phyloP scores from a whole-genome alignment of 1,140 invertebrate genomes.

The Ridgeia piscesae region DNA sequence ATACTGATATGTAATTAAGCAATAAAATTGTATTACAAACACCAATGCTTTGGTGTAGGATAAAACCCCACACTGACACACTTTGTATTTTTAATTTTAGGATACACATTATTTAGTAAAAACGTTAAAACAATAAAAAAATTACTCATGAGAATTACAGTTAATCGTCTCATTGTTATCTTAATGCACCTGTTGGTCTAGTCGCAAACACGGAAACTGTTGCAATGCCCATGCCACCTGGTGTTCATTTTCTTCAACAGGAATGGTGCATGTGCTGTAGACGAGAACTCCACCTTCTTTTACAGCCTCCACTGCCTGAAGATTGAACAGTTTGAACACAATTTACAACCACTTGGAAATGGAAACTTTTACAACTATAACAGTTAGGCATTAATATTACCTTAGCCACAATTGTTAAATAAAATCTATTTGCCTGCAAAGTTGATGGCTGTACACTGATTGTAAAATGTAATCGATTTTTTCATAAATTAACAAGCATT shows the following conservation, averaged over 20 bases:
- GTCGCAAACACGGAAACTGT: constrained; percentile 57
- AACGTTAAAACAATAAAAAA: too few species aligned
- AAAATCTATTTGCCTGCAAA: neutral
- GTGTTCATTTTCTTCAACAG: constrained; percentile 79
- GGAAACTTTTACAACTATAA: neutral
- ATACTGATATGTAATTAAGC: too few species aligned
- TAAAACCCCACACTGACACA: too few species aligned
- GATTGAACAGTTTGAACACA: neutral
- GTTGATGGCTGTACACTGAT: neutral
- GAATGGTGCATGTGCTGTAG: constrained; percentile 87
- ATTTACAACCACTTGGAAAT: neutral
- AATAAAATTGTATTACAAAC: too few species aligned
- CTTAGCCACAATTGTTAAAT: neutral
- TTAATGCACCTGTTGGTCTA: constrained; percentile 18
- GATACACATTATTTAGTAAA: too few species aligned
- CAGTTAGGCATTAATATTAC: neutral
- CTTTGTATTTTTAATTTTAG: too few species aligned
- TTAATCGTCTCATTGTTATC: too few species aligned
- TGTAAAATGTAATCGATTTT: neutral
- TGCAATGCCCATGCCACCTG: constrained; percentile 76
- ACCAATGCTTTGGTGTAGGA: too few species aligned
- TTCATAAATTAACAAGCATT: neutral
- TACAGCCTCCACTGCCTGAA: constrained; percentile 66
- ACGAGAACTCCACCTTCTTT: constrained; percentile 74
- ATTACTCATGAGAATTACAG: too few species aligned